Percentiles rank a stretch among this genome's conserved stretches.
Evolutionary conservation across 2,113 vertebrate genomes (phyloP).

Genomic region (Trogon surrucura): DNA sequence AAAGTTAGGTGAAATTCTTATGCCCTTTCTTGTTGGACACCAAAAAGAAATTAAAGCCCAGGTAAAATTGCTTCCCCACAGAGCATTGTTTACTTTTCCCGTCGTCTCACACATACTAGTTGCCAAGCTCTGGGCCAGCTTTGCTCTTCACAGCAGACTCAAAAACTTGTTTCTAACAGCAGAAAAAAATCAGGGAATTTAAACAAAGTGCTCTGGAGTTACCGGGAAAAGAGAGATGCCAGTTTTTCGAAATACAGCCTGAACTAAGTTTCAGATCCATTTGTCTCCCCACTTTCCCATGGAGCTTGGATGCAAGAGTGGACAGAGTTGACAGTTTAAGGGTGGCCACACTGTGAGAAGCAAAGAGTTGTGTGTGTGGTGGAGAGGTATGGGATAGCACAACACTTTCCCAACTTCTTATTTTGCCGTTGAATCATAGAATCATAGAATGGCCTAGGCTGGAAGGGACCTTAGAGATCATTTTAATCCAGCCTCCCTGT

Average conservation of each 20-base stretch:
- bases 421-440: background rate
- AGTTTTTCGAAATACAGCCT: background rate
- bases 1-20: background rate
- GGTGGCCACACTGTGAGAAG: background rate
- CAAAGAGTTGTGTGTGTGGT: background rate
- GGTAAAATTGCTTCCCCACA: background rate
- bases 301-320: background rate
- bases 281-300: background rate
- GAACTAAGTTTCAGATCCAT: background rate
- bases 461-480: no score
- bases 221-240: background rate
- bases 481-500: no score
- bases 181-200: background rate
- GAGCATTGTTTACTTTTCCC: background rate
- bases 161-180: background rate
- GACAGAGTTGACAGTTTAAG: background rate
- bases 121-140: background rate
- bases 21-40: background rate
- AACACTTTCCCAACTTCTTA: fast-evolving
- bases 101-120: background rate
- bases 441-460: no score
- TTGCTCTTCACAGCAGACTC: background rate
- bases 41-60: background rate
- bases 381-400: background rate
- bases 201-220: background rate